These are phyloP conservation scores for Mycetomoellerius zeteki DNA, from an alignment of 1,140 invertebrate genomes.

Conservation along the genomic window DNA sequence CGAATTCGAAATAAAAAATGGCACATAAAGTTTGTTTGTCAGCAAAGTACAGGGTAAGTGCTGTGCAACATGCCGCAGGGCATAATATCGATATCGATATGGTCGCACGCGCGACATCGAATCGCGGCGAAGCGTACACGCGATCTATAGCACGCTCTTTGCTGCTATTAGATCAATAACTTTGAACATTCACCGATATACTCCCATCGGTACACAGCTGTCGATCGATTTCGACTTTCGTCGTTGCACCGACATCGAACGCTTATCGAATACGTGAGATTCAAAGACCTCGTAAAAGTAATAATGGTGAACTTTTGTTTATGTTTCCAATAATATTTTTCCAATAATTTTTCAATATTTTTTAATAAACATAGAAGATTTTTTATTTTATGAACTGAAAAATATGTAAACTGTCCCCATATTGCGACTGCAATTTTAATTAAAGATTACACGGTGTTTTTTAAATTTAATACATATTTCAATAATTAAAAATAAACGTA, in stretches of 20 bases:
- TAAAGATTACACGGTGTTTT: not conserved
- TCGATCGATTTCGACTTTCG: slow-evolving; percentile 45
- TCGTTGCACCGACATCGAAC: not conserved
- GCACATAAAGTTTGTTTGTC: slow-evolving; percentile 21
- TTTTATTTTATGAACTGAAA: not conserved
- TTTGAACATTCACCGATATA: slow-evolving; percentile 37
- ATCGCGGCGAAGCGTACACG: not conserved
- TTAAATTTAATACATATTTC: slow-evolving; percentile 3
- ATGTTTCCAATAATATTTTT: not conserved
- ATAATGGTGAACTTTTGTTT: slow-evolving; percentile 30
- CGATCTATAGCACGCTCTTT: slow-evolving; percentile 10
- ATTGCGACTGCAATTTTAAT: not conserved
- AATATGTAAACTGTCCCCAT: not conserved
- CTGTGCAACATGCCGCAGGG: not conserved
- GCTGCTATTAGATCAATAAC: slow-evolving; percentile 56
- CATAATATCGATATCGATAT: slow-evolving; percentile 52
- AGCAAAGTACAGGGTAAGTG: slow-evolving; percentile 6
- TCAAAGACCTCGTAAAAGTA: slow-evolving; percentile 23
- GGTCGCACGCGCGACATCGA: slow-evolving; percentile 16
- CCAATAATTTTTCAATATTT: not conserved
- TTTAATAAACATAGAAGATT: not conserved
- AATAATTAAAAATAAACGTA: not conserved
- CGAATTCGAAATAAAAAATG: slow-evolving; percentile 28
- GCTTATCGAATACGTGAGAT: not conserved
- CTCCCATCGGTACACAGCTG: slow-evolving; percentile 3